Conservation (phyloP, 2,113 vertebrate species). For the Lutjanus erythropterus region DNA sequence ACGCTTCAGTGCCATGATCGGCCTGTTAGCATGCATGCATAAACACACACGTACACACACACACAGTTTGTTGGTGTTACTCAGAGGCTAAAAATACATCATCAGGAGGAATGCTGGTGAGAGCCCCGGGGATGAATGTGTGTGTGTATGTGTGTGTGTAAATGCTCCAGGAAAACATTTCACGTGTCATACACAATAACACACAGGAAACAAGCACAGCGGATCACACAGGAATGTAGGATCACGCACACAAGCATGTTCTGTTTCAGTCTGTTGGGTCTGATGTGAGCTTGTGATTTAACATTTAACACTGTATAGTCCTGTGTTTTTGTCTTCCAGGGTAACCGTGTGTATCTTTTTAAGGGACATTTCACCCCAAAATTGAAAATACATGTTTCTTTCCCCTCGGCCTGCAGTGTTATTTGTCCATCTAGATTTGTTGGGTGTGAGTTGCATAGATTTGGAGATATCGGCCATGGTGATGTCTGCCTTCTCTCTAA, state of each 20-base stretch:
- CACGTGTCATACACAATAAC: constrained; percentile 42
- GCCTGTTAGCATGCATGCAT: constrained; percentile 51
- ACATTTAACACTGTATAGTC: not conserved
- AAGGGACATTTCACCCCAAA: too few relatives aligned
- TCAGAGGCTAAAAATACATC: constrained; percentile 71
- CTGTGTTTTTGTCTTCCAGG: not conserved
- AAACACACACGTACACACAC: constrained; percentile 15
- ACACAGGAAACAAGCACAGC: not conserved
- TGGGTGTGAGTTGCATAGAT: too few relatives aligned
- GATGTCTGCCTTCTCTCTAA: too few relatives aligned
- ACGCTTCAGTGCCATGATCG: constrained; percentile 40
- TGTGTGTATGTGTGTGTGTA: constrained; percentile 28
- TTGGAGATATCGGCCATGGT: too few relatives aligned
- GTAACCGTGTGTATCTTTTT: not conserved
- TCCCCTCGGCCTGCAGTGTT: too few relatives aligned
- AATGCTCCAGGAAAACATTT: constrained; percentile 21
- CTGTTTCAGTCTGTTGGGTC: not conserved
- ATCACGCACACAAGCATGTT: not conserved
- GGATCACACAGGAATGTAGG: not conserved
- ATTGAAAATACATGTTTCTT: too few relatives aligned
- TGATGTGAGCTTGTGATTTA: constrained; percentile 3
- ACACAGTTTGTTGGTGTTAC: constrained; percentile 44
- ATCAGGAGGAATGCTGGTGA: constrained; percentile 41
- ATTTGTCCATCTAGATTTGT: too few relatives aligned
- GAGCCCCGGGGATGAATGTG: constrained; percentile 30